Base-by-base conservation (phyloP, 2,113 vertebrate genomes). In the Australoheros scitulus region DNA sequence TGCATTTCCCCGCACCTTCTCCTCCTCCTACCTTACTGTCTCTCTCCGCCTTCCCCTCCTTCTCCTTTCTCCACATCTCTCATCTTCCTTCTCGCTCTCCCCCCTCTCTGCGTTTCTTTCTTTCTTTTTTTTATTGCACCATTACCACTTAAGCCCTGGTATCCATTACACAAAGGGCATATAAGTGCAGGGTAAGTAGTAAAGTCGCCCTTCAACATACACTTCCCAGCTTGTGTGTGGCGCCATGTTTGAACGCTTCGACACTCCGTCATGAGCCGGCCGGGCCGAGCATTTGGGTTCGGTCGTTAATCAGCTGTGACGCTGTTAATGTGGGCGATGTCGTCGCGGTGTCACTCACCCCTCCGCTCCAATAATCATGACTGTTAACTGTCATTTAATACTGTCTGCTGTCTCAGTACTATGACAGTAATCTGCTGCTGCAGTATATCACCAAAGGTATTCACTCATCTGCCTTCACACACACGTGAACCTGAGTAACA, bases 91-190 rank as follows among this genome's bases (percentile, higher is more conserved):
- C 68, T 82, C 83, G 63, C 36, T 34, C 61, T 77, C 77, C 76
- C 63, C 76, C 76, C 55, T 79, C 86, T 77, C 83, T 75, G 36
- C 3, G 20, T 81, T 83, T 76, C 74, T 88, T 61, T 61, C 85
- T 80, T 91, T 77, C 86, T 50, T 88, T 87, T 90, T 92, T 94
- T 94, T 93, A 94, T 94, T 90, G 88, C 92, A 91, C 92, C 92
- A 93, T 94, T 92, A 94, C 93, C 93, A 94, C 93, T 94, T 94
- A 94, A 92, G 93, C 88, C 87, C 68, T 91, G 91, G 90, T 93
- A 94, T 94, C 93, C 94, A 94, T 94, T 94, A 93, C 94, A 93
- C 86, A 86, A 79, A 93, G 92, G 92, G 91, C 89, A 93, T 93
- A 64, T 93, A 92, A 94, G 93, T 94, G 93, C 92, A 92, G 91